Base-by-base conservation (phyloP, 2,797 vertebrate species). In the Cirrhinus mrigala region DNA sequence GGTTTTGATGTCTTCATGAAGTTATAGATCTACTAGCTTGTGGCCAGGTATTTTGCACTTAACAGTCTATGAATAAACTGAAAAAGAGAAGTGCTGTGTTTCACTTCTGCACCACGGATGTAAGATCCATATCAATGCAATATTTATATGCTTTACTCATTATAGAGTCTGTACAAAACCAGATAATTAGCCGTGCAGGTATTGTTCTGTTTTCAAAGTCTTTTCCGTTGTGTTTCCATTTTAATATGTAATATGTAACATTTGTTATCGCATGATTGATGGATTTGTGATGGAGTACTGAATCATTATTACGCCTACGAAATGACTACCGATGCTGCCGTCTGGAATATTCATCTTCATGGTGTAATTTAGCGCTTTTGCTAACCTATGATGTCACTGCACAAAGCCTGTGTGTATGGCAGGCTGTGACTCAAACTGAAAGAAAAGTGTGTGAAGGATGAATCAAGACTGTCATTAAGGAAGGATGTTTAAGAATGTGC, bases 61-160 rank as follows among this genome's bases (percentile, higher is more conserved):
- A 56, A 75, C 70, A 75, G 68, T 68, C 81, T 87, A 80, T 75
- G 69, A 84, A 84, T 87, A 87, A 68, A 60, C 27, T 16, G 18
- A 68, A 83, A 87, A 83, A 84, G 60, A 69, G 76, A 87, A 75
- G 82, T 87, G 82, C 56, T 16, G 54, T 54, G 86, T 87, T 87
- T 87, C 86, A 84, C 48, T 81, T 84, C 84, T 81, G 64, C 75
- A 86, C 54, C 27, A 62, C 62, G 50, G 69, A 79, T 29, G 24
- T 52, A 74, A 22, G 81, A 22, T 74, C 24, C 56, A 48, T 50
- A 62, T 85, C 29, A 16, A 74, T 37, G 20, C 14, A 50, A 46
- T 79, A 71, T n/a, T 71, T n/a, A 56, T n/a, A 79, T 48, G 29
- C 20, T 15, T 64, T 37, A 70, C 10, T 4, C 22, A 58, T 84